Evolutionary conservation across 2,888 invertebrate genomes (phyloP).

Genomic region (Cosmia pyralina): DNA sequence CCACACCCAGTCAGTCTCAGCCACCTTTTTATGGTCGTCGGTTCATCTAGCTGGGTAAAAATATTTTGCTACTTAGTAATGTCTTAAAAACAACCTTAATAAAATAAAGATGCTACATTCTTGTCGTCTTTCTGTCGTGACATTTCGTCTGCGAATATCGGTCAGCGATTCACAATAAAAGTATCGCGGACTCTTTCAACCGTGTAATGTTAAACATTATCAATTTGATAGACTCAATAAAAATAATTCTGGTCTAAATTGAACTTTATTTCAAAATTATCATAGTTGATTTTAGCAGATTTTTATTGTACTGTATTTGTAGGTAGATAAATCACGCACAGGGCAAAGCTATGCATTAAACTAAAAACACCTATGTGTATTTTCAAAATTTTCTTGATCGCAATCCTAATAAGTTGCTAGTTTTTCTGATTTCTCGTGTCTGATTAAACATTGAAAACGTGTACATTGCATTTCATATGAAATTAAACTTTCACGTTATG

Average conservation of each 20-base stretch:
- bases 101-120: background rate
- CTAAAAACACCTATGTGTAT: background rate
- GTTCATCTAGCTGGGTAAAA: background rate
- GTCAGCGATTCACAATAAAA: conserved; percentile 9
- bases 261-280: background rate
- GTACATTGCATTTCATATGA: background rate
- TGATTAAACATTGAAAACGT: conserved; percentile 24
- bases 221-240: background rate
- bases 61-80: background rate
- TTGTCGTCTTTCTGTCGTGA: conserved; percentile 1
- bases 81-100: background rate
- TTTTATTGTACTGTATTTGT: too few relatives aligned
- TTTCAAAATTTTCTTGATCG: too few relatives aligned
- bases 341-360: too few relatives aligned
- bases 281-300: background rate
- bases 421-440: conserved; percentile 14
- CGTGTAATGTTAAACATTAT: conserved; percentile 1
- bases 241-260: conserved; percentile 1
- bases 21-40: background rate
- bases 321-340: background rate
- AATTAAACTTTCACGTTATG: conserved; percentile 58
- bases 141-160: conserved; percentile 19
- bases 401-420: background rate
- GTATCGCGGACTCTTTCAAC: conserved; percentile 3
- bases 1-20: background rate